Base-by-base conservation (phyloP, 53 echinoderm and acorn worm species). In the Henricia sp. region DNA sequence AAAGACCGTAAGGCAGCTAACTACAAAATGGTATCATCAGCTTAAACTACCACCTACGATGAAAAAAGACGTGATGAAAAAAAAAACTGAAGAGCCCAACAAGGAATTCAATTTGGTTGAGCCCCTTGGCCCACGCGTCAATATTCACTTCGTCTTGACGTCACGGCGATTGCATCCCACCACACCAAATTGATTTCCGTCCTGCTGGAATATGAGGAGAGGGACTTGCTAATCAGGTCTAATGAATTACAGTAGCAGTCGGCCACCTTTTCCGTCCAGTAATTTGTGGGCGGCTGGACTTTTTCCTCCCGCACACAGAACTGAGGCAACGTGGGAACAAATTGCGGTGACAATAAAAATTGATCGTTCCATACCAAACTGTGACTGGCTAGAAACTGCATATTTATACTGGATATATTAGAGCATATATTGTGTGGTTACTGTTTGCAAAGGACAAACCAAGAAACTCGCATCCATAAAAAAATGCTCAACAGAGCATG, bases 111-210 rank as follows among this genome's bases (percentile, higher is more conserved):
- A 80, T 80, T 80, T 80, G 32, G 39, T 63, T 50, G 30, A 63
- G 50, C 60, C 80, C 64, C 80, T 63, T 64, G 80, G 80, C 80
- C 80, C 48, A n/a, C 33, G 50, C 91, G 91, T 91, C 91, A 91
- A 91, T 91, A 91, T 91, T 84, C 88, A 91, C 84, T 87, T 76
- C 86, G 30, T 63, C 64, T 91, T 91, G 91, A 91, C 91, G 91
- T 91, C 91, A 91, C 91, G 37, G 72, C 72, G 27, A 54, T 64
- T 85, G 51, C 85, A 63, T 85, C 73, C 50, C 73, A 11, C 46
- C 36, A 37, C 17, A 14, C 21, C 58, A 80, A 80, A 80, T 80
- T 80, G 80, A 80, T 80, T 80, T 62, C 60, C 64, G 35, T 35
- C 46, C 63, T 26, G 80, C 32, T 21, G 38, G 80, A 80, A 64